Evolutionary conservation across 2,888 invertebrate species (phyloP).

Genomic region (Rapana venosa): DNA sequence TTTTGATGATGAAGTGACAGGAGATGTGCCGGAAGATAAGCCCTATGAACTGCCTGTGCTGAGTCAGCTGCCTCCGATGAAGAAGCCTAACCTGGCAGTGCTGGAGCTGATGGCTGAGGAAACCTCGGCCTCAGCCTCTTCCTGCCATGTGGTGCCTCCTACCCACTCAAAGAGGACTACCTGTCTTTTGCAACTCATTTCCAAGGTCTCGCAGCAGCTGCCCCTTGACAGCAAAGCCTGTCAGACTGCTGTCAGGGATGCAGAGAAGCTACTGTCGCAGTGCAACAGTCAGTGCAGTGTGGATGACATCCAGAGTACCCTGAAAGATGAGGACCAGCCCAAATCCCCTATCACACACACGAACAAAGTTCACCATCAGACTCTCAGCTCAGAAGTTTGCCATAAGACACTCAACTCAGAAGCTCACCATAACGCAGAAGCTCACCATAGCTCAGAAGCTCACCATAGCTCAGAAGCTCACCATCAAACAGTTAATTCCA

Average conservation of each 20-base stretch:
- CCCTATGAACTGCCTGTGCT: slow-evolving; percentile 36
- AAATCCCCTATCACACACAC: background rate
- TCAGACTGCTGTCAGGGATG: slow-evolving; percentile 19
- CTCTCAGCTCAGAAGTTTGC: background rate
- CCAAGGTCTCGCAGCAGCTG: slow-evolving; percentile 11
- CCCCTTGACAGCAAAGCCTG: background rate
- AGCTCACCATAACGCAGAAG: too few relatives aligned
- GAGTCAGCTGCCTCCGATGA: slow-evolving; percentile 27
- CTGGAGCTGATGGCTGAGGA: slow-evolving; percentile 13
- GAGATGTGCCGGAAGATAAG: background rate
- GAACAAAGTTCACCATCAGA: background rate
- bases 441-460: too few relatives aligned
- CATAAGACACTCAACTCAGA: too few relatives aligned
- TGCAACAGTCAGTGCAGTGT: background rate
- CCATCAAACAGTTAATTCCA: background rate
- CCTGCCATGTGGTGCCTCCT: background rate
- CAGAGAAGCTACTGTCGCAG: background rate
- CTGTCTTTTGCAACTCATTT: slow-evolving; percentile 21
- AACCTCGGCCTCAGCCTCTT: too few relatives aligned
- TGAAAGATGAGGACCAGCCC: background rate
- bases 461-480: too few relatives aligned
- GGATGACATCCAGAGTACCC: background rate
- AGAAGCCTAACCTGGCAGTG: slow-evolving; percentile 1
- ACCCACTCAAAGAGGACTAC: background rate
- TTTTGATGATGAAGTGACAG: background rate